These are phyloP conservation scores for Ophioninae sp. DNA, from an alignment of 2,888 invertebrate species.

Conservation along the genomic window DNA sequence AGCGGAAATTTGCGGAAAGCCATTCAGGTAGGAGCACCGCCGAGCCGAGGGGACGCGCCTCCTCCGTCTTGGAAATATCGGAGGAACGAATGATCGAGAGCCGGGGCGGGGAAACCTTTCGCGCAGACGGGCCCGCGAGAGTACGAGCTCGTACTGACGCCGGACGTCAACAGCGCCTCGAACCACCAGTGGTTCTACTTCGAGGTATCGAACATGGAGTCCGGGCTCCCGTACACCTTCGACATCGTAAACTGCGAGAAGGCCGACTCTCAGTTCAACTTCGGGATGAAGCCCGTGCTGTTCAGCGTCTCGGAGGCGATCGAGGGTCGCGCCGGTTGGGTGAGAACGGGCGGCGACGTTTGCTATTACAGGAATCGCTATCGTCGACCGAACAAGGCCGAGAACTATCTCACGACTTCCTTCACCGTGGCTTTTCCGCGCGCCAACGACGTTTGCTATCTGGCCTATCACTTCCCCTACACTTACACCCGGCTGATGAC, in stretches of 20 bases:
- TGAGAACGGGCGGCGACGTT: constrained; percentile 88
- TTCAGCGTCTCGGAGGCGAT: constrained; percentile 90
- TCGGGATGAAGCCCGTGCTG: constrained; percentile 93
- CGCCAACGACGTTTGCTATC: constrained; percentile 89
- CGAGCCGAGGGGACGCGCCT: too few relatives aligned
- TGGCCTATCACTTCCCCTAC: constrained; percentile 94
- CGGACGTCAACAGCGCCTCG: constrained; percentile 90
- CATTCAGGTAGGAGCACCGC: constrained; percentile 91
- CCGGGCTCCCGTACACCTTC: constrained; percentile 88
- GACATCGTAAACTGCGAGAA: constrained; percentile 95
- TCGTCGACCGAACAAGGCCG: constrained; percentile 83
- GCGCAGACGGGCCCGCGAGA: constrained; percentile 88
- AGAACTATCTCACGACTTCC: constrained; percentile 88
- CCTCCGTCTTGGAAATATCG: too few relatives aligned
- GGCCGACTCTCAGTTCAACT: constrained; percentile 92
- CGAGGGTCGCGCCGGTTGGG: constrained; percentile 85
- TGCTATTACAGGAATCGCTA: constrained; percentile 92
- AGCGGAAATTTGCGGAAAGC: constrained; percentile 92
- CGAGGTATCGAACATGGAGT: constrained; percentile 90
- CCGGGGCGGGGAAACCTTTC: constrained; percentile 63
- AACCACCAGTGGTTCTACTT: constrained; percentile 96
- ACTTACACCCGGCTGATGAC: constrained; percentile 91
- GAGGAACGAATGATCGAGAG: too few relatives aligned
- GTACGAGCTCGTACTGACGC: constrained; percentile 91
- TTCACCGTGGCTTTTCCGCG: constrained; percentile 90